These are phyloP conservation scores for Pangasius krempfi DNA, from an alignment of 2,797 vertebrate genomes.

Conservation along the genomic window DNA sequence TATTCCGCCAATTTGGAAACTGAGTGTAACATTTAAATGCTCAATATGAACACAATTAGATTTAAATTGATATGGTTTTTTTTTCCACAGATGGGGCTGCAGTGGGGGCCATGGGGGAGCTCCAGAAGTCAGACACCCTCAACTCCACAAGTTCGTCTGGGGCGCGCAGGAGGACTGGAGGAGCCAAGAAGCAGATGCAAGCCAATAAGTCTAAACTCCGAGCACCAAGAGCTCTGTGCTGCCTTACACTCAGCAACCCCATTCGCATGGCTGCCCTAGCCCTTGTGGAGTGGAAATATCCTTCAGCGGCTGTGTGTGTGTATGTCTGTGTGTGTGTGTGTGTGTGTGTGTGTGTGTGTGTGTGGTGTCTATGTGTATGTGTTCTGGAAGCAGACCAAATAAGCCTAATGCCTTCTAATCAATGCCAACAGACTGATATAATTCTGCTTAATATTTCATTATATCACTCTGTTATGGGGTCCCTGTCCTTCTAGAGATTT, in stretches of 20 bases:
- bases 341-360: neutral
- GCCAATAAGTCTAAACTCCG: conserved; percentile 75
- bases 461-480: neutral
- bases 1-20: neutral
- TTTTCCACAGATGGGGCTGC: conserved; percentile 47
- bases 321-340: neutral
- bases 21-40: neutral
- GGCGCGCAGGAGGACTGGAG: conserved; percentile 55
- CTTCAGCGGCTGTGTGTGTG: conserved; percentile 55
- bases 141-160: conserved; percentile 50
- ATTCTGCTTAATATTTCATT: neutral
- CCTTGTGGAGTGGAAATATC: conserved; percentile 95
- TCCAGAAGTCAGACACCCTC: conserved; percentile 53
- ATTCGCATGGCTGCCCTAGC: conserved; percentile 85
- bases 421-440: neutral
- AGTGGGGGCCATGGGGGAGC: conserved; percentile 5
- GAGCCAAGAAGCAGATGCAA: conserved; percentile 70
- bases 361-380: neutral
- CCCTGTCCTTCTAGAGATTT: neutral
- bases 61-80: neutral
- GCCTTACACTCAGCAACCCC: conserved; percentile 89
- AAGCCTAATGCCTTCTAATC: neutral
- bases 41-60: neutral
- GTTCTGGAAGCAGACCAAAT: neutral
- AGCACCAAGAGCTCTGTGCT: conserved; percentile 87